Base-by-base conservation (phyloP, 2,797 vertebrate species). In the Schizothorax lantsangensis region DNA sequence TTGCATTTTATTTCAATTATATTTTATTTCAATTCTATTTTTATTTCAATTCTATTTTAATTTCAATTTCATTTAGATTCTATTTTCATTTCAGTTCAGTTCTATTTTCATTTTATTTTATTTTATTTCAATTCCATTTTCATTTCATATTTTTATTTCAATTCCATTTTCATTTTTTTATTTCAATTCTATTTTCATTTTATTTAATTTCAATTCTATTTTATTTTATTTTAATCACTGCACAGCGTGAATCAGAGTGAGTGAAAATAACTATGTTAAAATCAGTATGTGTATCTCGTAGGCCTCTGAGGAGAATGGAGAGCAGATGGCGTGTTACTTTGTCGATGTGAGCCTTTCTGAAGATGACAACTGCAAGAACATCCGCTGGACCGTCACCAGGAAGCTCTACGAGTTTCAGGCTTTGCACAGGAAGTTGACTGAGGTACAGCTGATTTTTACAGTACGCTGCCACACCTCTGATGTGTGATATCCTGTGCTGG, bases 351-450 rank as follows among this genome's bases (percentile, higher is more conserved):
- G 95, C 92, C 95, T 99, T 89, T 93, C 93, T 43, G 98, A 98
- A 88, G 96, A 94, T 72, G 96, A 96, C 75, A 96, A 97, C 88
- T 89, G 92, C 1, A 93, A 95, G 90, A 95, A 93, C 85, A 98
- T 96, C 91, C 96, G 93, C 92, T 99, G 98, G 98, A 96, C 92
- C 0, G 97, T 99, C 86, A 95, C 95, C 86, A 96, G 98, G 92
- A 98, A 97, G 92, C 97, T 99, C 90, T 97, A 94, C 3, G 98
- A 99, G 91, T 99, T 99, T 93, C 98, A 99, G 93, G 97, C 95
- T 88, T 94, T 99, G 79, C 97, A 99, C 92, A 96, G 98, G 90
- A 99, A 99, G 91, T 97, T 99, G 87, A 98, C 96, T 0, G 98
- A 99, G 98, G 98, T 99, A 96, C 59, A 5, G 17, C 38, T 57